Evolutionary conservation across 2,888 invertebrate genomes (phyloP), one percentile per base, ranked within the genome.

Genomic region (Nysson spinosus): DNA sequence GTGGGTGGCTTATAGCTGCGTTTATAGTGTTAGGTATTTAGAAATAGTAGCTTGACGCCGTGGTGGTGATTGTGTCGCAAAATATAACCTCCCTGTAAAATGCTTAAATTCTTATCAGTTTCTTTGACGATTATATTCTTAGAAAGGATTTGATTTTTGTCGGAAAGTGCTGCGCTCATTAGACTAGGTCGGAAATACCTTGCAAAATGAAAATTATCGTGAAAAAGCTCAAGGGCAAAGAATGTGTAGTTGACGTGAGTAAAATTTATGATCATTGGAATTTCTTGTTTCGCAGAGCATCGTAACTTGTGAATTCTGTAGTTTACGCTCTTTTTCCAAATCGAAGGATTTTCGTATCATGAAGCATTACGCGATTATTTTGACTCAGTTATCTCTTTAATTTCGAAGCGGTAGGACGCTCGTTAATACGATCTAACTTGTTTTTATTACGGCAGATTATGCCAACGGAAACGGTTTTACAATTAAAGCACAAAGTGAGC

Each of bases 201-300:
- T 30, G 40, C 75, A 88, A 77, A 81, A 94, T 94, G 94, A 92
- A 93, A 88, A 88, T 94, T 68, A 90, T 89, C 77, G 90, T 94
- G 49, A 94, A 94, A 88, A 91, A 93, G 78, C 87, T 94, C 32
- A 91, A 92, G 86, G 94, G 94, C 30, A 91, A 91, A 54, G 93
- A 93, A 87, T 92, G 91, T 82, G 88, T 88, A 50, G 87, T 93
- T 61, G 92, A 93, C 78, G 93, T 93, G 85, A 81, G 85, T 87
- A 50, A 4, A 22, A 14, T 26, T 7, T n/a, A 9, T 6, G 4
- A 9, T 19, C 4, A 3, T 1, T 39, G 4, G n/a, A n/a, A n/a
- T n/a, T n/a, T n/a, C n/a, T n/a, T n/a, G 24, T 24, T 24, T 24
- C 24, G 2, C 24, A 9, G n/a, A n/a, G n/a, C n/a, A n/a, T n/a